Evolutionary conservation across 2,113 vertebrate species (phyloP).

Genomic region (Dolichotis patagonum): DNA sequence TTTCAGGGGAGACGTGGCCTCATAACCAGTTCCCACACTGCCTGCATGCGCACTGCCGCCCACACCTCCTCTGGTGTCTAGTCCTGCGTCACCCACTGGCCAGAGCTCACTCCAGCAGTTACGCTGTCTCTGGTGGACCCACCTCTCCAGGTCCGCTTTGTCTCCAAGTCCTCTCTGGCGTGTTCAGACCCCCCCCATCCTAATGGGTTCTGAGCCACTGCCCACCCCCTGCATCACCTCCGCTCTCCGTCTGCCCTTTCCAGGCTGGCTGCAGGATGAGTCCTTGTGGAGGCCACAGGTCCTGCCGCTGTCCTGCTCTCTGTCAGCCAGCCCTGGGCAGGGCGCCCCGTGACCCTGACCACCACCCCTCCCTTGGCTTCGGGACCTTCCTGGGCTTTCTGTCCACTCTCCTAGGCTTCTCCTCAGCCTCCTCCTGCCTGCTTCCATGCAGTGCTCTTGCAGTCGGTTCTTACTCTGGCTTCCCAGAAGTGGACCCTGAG

Average conservation of each 20-base stretch:
- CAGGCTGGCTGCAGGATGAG: fast-evolving
- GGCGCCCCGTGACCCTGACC: fast-evolving
- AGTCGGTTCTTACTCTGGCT: not conserved
- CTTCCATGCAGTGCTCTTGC: not conserved
- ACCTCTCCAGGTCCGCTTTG: not conserved
- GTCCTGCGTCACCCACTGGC: not conserved
- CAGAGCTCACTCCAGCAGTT: not conserved
- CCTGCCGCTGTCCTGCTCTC: not conserved
- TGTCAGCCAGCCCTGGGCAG: not conserved
- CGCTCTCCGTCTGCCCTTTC: not conserved
- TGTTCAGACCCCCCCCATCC: not conserved
- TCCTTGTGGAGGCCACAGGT: no score
- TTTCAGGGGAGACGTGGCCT: fast-evolving
- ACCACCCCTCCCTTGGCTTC: not conserved
- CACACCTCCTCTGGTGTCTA: not conserved
- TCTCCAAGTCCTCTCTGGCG: not conserved
- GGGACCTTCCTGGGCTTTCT: not conserved
- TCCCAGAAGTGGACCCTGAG: not conserved
- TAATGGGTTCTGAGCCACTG: not conserved
- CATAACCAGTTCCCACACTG: fast-evolving
- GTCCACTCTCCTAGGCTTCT: not conserved
- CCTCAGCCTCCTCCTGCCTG: not conserved
- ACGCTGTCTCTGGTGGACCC: not conserved
- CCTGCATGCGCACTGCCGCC: no score
- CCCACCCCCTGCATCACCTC: fast-evolving